These are phyloP conservation scores for Saccostrea echinata DNA, from an alignment of 1,140 invertebrate species.

Conservation along the genomic window DNA sequence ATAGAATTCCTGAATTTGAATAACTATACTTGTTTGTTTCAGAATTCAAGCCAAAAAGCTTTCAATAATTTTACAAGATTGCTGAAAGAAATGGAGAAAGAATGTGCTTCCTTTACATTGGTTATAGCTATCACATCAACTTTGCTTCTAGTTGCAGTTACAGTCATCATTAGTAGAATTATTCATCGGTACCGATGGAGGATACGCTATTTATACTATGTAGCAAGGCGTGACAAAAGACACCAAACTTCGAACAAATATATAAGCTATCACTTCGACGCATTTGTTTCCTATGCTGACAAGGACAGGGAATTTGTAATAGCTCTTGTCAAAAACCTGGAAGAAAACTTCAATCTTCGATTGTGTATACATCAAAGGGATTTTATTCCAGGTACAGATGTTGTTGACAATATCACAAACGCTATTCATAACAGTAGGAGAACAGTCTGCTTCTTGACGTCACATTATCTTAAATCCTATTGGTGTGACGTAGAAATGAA, in stretches of 20 bases:
- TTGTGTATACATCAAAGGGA: conserved; percentile 33
- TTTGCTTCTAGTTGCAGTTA: conserved; percentile 29
- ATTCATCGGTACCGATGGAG: conserved; percentile 60
- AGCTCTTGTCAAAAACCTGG: not conserved
- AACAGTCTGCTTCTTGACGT: conserved; percentile 39
- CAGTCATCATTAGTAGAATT: conserved; percentile 12
- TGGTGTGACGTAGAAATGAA: conserved; percentile 53
- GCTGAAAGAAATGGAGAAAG: conserved; percentile 10
- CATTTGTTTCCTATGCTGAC: not conserved
- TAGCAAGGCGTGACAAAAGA: conserved; percentile 37
- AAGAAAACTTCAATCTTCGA: not conserved
- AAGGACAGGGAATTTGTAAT: not conserved
- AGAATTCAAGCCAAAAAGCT: not conserved
- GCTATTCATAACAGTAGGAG: conserved; percentile 46
- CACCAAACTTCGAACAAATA: not conserved
- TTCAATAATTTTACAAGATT: not conserved
- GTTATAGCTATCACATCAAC: not conserved
- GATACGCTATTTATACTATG: conserved; percentile 64
- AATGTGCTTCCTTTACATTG: conserved; percentile 15
- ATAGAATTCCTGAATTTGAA: not conserved
- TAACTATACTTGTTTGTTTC: not conserved
- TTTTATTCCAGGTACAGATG: conserved; percentile 27
- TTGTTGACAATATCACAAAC: conserved; percentile 50
- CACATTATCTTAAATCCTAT: conserved; percentile 40
- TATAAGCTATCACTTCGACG: not conserved